These are phyloP conservation scores for Lasioglossum zephyrum DNA, from an alignment of 2,888 invertebrate species.

Conservation along the genomic window DNA sequence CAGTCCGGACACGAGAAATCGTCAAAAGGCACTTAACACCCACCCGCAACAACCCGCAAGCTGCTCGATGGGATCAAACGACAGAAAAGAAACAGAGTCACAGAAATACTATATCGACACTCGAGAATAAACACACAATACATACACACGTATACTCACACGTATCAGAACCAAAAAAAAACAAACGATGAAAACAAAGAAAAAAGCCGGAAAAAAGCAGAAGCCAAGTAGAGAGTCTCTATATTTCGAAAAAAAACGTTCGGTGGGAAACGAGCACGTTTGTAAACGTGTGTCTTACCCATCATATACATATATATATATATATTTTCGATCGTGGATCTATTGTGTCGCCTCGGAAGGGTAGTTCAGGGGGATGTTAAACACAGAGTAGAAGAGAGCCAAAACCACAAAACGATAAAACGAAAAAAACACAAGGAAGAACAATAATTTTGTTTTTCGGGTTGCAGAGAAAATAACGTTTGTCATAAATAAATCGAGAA, in stretches of 20 bases:
- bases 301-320: too few species aligned
- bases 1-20: conserved; percentile 67
- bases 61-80: conserved; percentile 67
- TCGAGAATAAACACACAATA: conserved; percentile 24
- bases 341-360: conserved; percentile 26
- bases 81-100: conserved; percentile 43
- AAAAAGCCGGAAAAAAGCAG: background rate
- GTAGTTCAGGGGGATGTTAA: conserved; percentile 18
- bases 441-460: background rate
- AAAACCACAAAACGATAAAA: background rate
- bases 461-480: background rate
- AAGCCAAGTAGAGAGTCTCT: background rate
- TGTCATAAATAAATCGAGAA: background rate
- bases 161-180: background rate
- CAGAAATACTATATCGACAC: conserved; percentile 36
- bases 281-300: background rate
- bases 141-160: conserved; percentile 33
- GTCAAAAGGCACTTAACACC: conserved; percentile 64
- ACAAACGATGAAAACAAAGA: background rate
- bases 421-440: background rate
- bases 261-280: background rate
- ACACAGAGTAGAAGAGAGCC: background rate
- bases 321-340: conserved; percentile 9
- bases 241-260: background rate
- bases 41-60: conserved; percentile 66